Base-by-base conservation (phyloP, 1,140 invertebrate species). In the Hycleus phaleratus region DNA sequence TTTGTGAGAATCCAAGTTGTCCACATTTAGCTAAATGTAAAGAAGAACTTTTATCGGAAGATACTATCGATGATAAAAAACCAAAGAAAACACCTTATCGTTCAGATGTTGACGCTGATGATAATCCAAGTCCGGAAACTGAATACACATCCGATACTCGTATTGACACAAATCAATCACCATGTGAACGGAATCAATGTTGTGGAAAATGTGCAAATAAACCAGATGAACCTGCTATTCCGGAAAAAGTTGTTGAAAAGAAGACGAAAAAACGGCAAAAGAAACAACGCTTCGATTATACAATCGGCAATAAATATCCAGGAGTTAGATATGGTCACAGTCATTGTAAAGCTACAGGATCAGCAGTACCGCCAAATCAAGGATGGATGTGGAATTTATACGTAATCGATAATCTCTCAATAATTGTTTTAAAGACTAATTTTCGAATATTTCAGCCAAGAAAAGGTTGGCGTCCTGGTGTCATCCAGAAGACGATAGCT, bases 341-440 rank as follows among this genome's bases (percentile, higher is more conserved):
- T 48, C 62, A 74, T 62, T 81, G 80, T 60, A 67, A 70, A 0
- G 59, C 68, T 3, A 72, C 70, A 25, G 52, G 68, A 4, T 72
- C 67, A 32, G 71, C 75, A 3, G 78, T 81, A 0, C 81, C 81
- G 1, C 67, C 73, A 2, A 70, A 72, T 24, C 81, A 81, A 79
- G 81, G 81, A 0, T 82, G 81, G 81, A 61, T 80, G 10, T 82
- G 81, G 81, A 80, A 75, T 62, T 65, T 76, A 9, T 46, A 63
- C 12, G 62, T 53, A n/a, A 59, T 63, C 3, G 60, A 59, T 39
- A 4, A 58, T 8, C 48, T 32, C 7, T 5, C 7, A 32, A 5
- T 32, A 5, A 32, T 32, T 32, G 32, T 12, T 55, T 70, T 38
- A 71, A 65, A 58, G 69, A 69, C 56, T 38, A 50, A 47, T 8